Evolutionary conservation across 2,113 vertebrate genomes (phyloP), one percentile per base, ranked within the genome.

Genomic region (Sceloporus tristichus): DNA sequence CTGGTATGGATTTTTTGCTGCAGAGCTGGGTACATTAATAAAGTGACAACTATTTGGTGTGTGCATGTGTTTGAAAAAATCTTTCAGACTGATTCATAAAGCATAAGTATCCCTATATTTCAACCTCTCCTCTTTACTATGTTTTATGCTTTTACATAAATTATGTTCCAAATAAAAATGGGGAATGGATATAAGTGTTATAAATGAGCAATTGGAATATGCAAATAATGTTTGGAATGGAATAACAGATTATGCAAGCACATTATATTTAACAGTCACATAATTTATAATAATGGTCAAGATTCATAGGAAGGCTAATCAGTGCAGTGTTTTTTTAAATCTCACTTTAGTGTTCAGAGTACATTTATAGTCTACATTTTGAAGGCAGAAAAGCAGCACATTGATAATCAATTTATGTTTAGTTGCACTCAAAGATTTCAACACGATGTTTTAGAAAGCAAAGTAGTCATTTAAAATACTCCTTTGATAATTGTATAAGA

Each of bases 131-230:
- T 92, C 77, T 93, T 95, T 93, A 87, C 87, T 68, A 19, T 68
- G 21, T 80, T 93, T 90, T 71, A 91, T 90, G 89, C 9, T 19
- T 91, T 91, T 73, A 93, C 91, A 94, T 92, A 87, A 94, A 92
- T 92, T 93, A 84, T 40, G 71, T 71, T 94, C 91, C 88, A 90
- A 95, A 92, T 94, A 93, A 92, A 94, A 94, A 65, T 92, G 81
- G 95, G 87, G 74, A 94, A 93, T 89, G 90, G 86, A 1, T 85
- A 77, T 89, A 89, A 53, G 68, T 42, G n/a, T 89, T 93, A 92
- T 88, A 94, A 94, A 94, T 89, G 89, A 91, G 91, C 92, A 94
- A 91, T 88, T 78, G 79, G 89, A 90, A 92, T 85, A 93, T 92
- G 91, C 71, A 96, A 92, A 94, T 94, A 91, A 90, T 81, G 71